Evolutionary conservation across 2,888 invertebrate species (phyloP).

Genomic region (Mesorhabditis belari): DNA sequence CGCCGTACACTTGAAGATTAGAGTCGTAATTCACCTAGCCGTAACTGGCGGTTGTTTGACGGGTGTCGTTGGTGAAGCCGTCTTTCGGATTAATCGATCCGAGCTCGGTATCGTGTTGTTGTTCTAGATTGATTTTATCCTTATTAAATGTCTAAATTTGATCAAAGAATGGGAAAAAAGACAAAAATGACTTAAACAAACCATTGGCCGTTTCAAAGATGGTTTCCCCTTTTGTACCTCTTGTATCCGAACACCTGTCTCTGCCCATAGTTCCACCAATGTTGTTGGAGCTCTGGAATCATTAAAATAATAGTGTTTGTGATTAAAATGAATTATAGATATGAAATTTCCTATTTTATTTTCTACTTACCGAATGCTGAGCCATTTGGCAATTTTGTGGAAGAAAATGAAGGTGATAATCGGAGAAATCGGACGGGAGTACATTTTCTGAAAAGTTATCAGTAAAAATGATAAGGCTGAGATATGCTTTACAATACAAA

Average conservation of each 20-base stretch:
- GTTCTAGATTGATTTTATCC: no score
- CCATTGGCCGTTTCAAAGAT: no score
- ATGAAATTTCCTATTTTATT: no score
- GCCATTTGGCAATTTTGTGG: conserved; percentile 30
- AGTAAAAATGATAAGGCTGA: no score
- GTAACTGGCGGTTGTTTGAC: neutral
- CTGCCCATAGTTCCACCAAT: conserved; percentile 46
- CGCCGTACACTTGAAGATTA: no score
- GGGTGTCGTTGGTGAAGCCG: neutral
- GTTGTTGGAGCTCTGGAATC: conserved; percentile 39
- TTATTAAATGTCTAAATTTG: no score
- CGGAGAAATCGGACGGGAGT: conserved; percentile 47
- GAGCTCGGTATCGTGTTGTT: neutral
- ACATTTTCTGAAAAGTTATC: conserved; percentile 38
- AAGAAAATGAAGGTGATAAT: conserved; percentile 47
- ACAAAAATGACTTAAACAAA: no score
- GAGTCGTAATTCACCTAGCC: neutral
- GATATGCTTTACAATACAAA: no score
- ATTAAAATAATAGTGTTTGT: neutral
- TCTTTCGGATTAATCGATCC: neutral
- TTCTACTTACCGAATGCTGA: conserved; percentile 6
- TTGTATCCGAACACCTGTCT: conserved; percentile 19
- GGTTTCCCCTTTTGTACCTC: no score
- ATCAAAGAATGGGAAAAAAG: no score
- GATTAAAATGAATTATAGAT: neutral